A percentile compares a stretch with the other conserved stretches of the same genome.
Conservation (phyloP, 2,888 invertebrate species). For the Monopis laevigella region DNA sequence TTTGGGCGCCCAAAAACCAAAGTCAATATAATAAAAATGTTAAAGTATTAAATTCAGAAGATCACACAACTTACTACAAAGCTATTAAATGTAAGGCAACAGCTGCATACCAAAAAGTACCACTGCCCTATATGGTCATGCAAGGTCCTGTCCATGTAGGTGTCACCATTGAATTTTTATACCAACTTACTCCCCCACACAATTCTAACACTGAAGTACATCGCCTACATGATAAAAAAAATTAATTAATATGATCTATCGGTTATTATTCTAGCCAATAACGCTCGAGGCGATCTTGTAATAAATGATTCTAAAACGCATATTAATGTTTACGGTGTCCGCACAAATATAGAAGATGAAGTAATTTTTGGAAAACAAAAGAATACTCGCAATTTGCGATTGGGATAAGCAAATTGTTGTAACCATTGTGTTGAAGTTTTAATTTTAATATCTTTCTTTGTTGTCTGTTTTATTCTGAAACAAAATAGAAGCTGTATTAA, state of each 20-base stretch:
- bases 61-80: neutral
- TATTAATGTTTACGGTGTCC: too few species aligned
- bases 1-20: neutral
- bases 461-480: too few species aligned
- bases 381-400: too few species aligned
- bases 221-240: constrained; percentile 32
- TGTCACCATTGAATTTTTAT: constrained; percentile 42
- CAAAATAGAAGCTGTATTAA: too few species aligned
- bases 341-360: too few species aligned
- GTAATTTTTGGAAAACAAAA: too few species aligned
- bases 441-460: too few species aligned
- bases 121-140: constrained; percentile 33
- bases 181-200: constrained; percentile 35
- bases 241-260: constrained; percentile 12
- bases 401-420: too few species aligned
- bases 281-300: too few species aligned
- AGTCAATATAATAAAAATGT: neutral
- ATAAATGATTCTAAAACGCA: too few species aligned
- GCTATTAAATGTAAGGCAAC: constrained; percentile 23
- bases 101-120: constrained; percentile 8
- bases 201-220: constrained; percentile 29
- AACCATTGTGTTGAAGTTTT: too few species aligned
- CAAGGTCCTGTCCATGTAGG: constrained; percentile 36
- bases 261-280: constrained; percentile 1
- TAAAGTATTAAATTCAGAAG: neutral